A percentile compares a stretch with the other conserved stretches of the same genome.
phyloP scores from a whole-genome alignment of 2,113 vertebrate species.

The Saccopteryx bilineata region DNA sequence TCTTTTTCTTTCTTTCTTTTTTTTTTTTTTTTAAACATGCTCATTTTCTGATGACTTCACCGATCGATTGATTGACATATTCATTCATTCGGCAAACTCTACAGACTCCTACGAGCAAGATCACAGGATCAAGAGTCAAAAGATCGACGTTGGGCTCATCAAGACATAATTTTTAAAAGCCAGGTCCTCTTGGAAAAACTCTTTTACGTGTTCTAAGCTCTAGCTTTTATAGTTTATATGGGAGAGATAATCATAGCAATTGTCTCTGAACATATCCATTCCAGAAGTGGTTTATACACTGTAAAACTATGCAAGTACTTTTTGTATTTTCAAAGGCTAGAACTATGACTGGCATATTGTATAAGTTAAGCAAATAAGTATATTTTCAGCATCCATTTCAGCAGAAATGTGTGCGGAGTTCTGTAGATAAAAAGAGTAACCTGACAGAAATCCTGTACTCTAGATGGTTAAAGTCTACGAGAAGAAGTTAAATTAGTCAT shows the following conservation, averaged over 20 bases:
- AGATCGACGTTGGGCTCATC: rapidly evolving
- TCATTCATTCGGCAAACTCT: not conserved
- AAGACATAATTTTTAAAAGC: not conserved
- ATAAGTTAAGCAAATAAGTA: not conserved
- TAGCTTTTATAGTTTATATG: not conserved
- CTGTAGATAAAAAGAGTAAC: constrained; percentile 10
- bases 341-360: not conserved
- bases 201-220: not conserved
- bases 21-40: too few relatives aligned
- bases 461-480: not conserved
- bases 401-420: not conserved
- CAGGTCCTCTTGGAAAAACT: not conserved
- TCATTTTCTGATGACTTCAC: constrained; percentile 24
- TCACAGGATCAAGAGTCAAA: not conserved
- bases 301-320: not conserved
- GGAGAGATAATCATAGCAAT: not conserved
- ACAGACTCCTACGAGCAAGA: not conserved
- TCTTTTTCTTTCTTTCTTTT: too few relatives aligned
- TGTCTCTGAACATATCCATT: not conserved
- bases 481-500: constrained; percentile 33
- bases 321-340: not conserved
- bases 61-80: not conserved
- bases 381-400: not conserved
- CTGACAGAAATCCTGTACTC: not conserved
- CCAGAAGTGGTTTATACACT: not conserved